phyloP scores from a whole-genome alignment of 2,113 vertebrate genomes.

The Leptosomus discolor region DNA sequence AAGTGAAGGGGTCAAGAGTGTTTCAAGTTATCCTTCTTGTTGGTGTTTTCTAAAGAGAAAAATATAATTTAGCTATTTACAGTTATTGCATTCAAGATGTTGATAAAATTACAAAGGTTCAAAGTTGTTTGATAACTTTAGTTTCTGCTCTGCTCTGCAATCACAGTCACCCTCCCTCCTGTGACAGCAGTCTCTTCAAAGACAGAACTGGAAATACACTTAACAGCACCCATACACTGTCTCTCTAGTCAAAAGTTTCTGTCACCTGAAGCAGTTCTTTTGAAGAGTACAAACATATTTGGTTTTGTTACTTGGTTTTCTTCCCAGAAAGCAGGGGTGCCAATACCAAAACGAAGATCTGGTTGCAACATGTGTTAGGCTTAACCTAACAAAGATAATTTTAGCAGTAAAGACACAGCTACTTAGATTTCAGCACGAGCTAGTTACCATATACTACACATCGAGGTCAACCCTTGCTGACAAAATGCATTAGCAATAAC shows the following conservation, averaged over 20 bases:
- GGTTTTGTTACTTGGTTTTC: conserved; percentile 6
- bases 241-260: not conserved
- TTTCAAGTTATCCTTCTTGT: not conserved
- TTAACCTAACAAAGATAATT: conserved; percentile 21
- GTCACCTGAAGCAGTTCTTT: not conserved
- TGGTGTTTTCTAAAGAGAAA: conserved; percentile 46
- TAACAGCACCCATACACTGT: not conserved
- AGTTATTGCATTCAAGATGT: not conserved
- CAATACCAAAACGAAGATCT: conserved; percentile 5
- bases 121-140: not conserved
- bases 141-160: not conserved
- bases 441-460: not conserved
- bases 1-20: not conserved
- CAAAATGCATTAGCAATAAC: not conserved
- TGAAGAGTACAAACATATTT: not conserved
- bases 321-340: not conserved
- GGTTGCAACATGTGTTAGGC: not conserved
- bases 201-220: not conserved
- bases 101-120: not conserved
- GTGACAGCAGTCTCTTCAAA: not conserved
- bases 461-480: not conserved
- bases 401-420: conserved; percentile 13
- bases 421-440: not conserved
- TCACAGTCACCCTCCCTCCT: not conserved
- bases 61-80: not conserved